phyloP scores from a whole-genome alignment of 1,140 invertebrate species.

The Philopotamus ludificatus region DNA sequence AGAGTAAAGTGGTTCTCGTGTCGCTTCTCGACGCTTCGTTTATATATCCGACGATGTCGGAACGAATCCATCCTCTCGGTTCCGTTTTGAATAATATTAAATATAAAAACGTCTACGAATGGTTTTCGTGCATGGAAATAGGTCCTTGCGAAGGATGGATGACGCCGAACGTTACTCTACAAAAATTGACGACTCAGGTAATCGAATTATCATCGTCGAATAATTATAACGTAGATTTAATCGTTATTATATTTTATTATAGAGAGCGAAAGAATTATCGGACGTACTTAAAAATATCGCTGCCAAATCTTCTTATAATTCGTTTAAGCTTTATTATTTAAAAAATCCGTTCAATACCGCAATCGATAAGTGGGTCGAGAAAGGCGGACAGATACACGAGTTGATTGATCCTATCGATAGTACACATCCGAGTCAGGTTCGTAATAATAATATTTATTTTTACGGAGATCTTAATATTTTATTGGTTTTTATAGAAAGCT shows the following conservation, averaged over 20 bases:
- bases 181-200: constrained; percentile 47
- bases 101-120: constrained; percentile 53
- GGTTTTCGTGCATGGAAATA: constrained; percentile 56
- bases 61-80: constrained; percentile 55
- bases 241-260: constrained; percentile 10
- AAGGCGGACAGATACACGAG: constrained; percentile 47
- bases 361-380: constrained; percentile 46
- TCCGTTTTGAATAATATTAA: constrained; percentile 48
- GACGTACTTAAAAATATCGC: constrained; percentile 47
- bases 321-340: constrained; percentile 51
- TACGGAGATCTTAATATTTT: not conserved
- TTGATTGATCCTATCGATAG: constrained; percentile 57
- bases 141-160: constrained; percentile 55
- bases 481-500: constrained; percentile 38
- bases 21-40: constrained; percentile 54
- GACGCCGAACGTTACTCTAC: constrained; percentile 50
- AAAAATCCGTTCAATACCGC: constrained; percentile 50
- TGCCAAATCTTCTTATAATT: constrained; percentile 43
- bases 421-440: constrained; percentile 57
- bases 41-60: constrained; percentile 50
- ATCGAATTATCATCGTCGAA: not conserved
- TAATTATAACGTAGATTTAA: not conserved
- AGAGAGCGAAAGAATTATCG: constrained; percentile 48
- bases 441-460: constrained; percentile 4
- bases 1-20: constrained; percentile 53